Percentiles rank a stretch among this genome's conserved stretches.
Conservation (phyloP, 2,797 vertebrate genomes). For the Bothrops alternatus region DNA sequence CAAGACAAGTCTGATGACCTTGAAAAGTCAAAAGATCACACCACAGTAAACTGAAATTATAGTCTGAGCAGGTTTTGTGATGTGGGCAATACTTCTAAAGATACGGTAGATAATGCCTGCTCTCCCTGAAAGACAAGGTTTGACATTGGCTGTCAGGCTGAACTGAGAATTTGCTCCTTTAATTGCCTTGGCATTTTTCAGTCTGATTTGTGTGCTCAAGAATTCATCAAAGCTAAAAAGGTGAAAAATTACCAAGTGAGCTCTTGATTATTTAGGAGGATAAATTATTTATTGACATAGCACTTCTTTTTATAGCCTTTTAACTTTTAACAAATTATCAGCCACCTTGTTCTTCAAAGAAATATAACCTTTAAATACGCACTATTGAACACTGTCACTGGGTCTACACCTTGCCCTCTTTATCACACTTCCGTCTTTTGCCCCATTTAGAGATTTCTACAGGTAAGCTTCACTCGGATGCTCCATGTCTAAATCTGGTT, state of each 20-base stretch:
- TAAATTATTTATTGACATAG: constrained; percentile 9
- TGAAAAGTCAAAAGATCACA: background rate
- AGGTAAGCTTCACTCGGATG: background rate
- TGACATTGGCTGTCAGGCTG: background rate
- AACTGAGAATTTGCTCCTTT: background rate
- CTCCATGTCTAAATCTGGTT: background rate
- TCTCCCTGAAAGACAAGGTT: constrained; percentile 1
- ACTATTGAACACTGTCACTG: background rate
- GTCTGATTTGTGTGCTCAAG: background rate
- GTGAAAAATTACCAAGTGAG: background rate
- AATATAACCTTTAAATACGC: background rate
- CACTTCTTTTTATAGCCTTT: background rate
- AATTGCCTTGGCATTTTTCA: background rate
- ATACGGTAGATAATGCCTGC: background rate
- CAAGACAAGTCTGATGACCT: background rate
- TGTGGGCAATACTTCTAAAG: background rate
- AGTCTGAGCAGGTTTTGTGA: background rate
- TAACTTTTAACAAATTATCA: background rate
- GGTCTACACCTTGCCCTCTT: background rate
- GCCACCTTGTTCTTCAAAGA: background rate
- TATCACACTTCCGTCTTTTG: background rate
- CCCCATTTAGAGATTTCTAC: constrained; percentile 3
- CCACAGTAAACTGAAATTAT: background rate
- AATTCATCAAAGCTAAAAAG: background rate
- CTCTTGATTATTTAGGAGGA: background rate